These are phyloP conservation scores for Tyrannus savana DNA, from an alignment of 2,113 vertebrate species.

Conservation along the genomic window DNA sequence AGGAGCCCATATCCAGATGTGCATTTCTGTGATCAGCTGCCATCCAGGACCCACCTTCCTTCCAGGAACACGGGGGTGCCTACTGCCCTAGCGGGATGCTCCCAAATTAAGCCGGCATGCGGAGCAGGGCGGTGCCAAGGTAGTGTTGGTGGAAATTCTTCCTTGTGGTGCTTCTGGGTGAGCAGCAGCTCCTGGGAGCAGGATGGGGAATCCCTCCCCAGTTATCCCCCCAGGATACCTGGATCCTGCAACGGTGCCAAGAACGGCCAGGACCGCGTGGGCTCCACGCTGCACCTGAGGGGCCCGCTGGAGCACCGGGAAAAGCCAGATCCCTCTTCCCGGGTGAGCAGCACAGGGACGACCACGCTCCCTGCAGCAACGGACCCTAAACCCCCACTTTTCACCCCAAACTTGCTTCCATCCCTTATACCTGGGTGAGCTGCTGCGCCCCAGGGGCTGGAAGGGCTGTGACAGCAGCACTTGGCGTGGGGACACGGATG, in stretches of 20 bases:
- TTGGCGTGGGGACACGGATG: not conserved
- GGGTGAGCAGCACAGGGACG: fast-evolving
- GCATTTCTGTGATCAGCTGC: not conserved
- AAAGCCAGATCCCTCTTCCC: not conserved
- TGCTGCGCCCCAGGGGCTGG: not conserved
- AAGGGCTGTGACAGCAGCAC: not conserved
- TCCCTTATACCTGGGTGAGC: not conserved
- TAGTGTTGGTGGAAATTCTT: not conserved
- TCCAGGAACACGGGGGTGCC: fast-evolving
- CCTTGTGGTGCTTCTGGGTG: not conserved
- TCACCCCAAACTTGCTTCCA: not conserved
- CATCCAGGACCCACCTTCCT: not conserved
- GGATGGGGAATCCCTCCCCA: not conserved
- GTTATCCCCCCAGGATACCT: not conserved
- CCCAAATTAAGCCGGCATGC: not conserved
- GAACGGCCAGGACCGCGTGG: not conserved
- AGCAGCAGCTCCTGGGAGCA: fast-evolving
- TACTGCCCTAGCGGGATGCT: fast-evolving
- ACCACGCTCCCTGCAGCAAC: fast-evolving
- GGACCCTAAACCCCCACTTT: not conserved
- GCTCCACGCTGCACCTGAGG: not conserved
- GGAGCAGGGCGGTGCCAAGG: fast-evolving
- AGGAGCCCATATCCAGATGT: not conserved
- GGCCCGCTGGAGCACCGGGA: not conserved
- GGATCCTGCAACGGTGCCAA: not conserved